Evolutionary conservation across 2,113 vertebrate genomes (phyloP).

Genomic region (Dolichotis patagonum): DNA sequence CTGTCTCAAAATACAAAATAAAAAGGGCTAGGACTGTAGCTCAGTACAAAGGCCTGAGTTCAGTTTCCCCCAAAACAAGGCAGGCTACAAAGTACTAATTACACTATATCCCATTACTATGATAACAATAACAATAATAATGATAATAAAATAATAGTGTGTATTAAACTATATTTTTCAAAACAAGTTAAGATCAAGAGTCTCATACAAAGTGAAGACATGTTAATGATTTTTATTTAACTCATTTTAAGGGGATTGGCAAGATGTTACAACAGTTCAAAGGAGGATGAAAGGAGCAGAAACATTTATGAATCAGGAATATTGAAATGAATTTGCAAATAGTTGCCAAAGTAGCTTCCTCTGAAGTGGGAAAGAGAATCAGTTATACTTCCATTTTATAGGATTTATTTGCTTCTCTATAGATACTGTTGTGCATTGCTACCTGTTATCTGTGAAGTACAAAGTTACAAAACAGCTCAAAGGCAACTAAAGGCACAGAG

Average conservation of each 20-base stretch:
- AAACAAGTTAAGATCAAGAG: conserved; percentile 35
- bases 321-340: not conserved
- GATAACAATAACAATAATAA: not conserved
- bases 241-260: not conserved
- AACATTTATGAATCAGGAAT: not conserved
- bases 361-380: not conserved
- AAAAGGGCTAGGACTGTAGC: not conserved
- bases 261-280: not conserved
- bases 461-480: conserved; percentile 19
- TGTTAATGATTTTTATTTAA: conserved; percentile 46
- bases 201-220: conserved; percentile 9
- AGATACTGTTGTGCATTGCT: not conserved
- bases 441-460: not conserved
- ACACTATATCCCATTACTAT: not conserved
- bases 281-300: not conserved
- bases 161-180: conserved; percentile 13
- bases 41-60: not conserved
- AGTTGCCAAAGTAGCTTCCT: not conserved
- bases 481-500: not conserved
- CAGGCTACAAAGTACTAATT: not conserved
- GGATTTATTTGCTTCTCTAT: not conserved
- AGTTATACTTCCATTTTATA: not conserved
- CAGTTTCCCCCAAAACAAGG: not conserved
- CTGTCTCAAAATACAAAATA: not conserved
- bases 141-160: not conserved